A percentile compares a stretch with the other conserved stretches of the same genome.
These are phyloP conservation scores for Caenorhabditis sp. DNA, from an alignment of 2,888 invertebrate genomes.

Conservation along the genomic window DNA sequence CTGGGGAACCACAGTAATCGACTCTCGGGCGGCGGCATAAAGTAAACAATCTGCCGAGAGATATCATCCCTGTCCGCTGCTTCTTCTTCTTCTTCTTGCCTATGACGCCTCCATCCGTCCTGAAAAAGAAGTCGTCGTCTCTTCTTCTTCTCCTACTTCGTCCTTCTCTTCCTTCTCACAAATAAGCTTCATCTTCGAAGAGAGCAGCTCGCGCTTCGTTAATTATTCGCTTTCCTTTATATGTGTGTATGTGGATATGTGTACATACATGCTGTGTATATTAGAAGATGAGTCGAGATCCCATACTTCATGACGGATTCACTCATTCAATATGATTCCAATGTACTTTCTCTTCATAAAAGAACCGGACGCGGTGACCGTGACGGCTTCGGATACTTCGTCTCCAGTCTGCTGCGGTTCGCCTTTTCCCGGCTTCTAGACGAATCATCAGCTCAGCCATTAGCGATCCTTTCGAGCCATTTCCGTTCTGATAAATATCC, in stretches of 20 bases:
- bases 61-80: not conserved
- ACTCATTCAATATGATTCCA: constrained; percentile 47
- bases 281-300: constrained; percentile 43
- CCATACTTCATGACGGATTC: constrained; percentile 57
- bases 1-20: constrained; percentile 33
- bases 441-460: not conserved
- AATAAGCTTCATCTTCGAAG: constrained; percentile 52
- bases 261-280: constrained; percentile 50
- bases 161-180: constrained; percentile 30
- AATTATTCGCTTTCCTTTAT: constrained; percentile 63
- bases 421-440: constrained; percentile 3
- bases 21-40: not conserved
- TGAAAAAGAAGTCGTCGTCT: constrained; percentile 25
- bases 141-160: too few relatives aligned
- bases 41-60: constrained; percentile 8
- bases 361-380: not conserved
- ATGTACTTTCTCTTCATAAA: constrained; percentile 28
- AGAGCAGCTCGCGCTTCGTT: constrained; percentile 61
- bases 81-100: not conserved
- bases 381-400: not conserved
- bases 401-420: too few relatives aligned
- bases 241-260: constrained; percentile 29
- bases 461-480: constrained; percentile 2
- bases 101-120: constrained; percentile 4
- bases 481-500: constrained; percentile 38